These are phyloP conservation scores for Perdita meconis DNA, from an alignment of 2,888 invertebrate species.

Conservation along the genomic window DNA sequence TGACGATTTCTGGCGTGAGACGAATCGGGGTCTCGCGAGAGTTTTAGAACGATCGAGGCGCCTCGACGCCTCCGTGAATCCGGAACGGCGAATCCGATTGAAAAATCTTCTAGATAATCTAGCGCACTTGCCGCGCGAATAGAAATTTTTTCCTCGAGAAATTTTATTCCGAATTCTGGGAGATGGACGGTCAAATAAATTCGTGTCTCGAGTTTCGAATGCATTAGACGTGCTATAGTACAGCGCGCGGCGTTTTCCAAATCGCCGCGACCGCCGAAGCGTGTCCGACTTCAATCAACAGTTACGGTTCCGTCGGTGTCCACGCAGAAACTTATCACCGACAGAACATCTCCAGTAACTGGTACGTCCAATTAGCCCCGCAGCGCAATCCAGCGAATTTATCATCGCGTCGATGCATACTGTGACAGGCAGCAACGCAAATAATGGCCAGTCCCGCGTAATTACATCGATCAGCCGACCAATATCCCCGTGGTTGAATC, in stretches of 20 bases:
- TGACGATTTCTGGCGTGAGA: not conserved
- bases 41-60: too few relatives aligned
- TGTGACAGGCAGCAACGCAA: slow-evolving; percentile 43
- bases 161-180: too few relatives aligned
- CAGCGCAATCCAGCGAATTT: slow-evolving; percentile 30
- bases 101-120: too few relatives aligned
- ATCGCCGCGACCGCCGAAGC: not conserved
- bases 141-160: too few relatives aligned
- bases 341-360: slow-evolving; percentile 14
- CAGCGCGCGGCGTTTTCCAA: too few relatives aligned
- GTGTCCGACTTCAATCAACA: not conserved
- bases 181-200: too few relatives aligned
- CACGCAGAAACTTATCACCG: slow-evolving; percentile 5
- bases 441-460: slow-evolving; percentile 20
- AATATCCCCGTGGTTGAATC: slow-evolving; percentile 13
- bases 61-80: too few relatives aligned
- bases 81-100: too few relatives aligned
- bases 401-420: slow-evolving; percentile 24
- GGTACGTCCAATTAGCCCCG: slow-evolving; percentile 36
- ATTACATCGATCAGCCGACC: slow-evolving; percentile 22
- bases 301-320: not conserved
- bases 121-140: too few relatives aligned
- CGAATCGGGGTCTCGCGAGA: not conserved
- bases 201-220: too few relatives aligned
- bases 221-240: too few relatives aligned